Evolutionary conservation across 2,113 vertebrate genomes (phyloP).

Genomic region (Trematocara variabile): DNA sequence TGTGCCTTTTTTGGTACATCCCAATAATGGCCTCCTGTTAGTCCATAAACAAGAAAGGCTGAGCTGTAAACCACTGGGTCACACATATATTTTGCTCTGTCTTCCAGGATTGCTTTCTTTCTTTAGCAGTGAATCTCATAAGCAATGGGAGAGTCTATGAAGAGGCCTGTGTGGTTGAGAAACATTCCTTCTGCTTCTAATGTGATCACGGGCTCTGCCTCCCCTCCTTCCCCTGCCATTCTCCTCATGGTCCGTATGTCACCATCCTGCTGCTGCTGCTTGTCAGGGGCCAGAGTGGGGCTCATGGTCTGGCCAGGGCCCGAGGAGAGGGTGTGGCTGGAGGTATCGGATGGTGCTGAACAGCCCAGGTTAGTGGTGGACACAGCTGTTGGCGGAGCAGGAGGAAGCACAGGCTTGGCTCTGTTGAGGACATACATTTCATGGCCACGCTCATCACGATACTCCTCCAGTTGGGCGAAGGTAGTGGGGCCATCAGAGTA

Average conservation of each 20-base stretch:
- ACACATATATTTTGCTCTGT: background rate
- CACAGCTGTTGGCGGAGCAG: constrained; percentile 40
- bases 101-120: background rate
- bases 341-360: constrained; percentile 53
- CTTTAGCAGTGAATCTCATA: constrained; percentile 87
- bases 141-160: constrained; percentile 81
- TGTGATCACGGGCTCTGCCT: constrained; percentile 62
- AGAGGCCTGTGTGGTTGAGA: constrained; percentile 74
- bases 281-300: constrained; percentile 39
- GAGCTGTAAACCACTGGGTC: background rate
- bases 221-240: constrained; percentile 70
- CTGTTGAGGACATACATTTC: constrained; percentile 91
- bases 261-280: constrained; percentile 41
- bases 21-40: background rate
- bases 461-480: constrained; percentile 88
- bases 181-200: constrained; percentile 75
- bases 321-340: constrained; percentile 39
- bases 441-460: constrained; percentile 82
- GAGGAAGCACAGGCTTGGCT: constrained; percentile 77
- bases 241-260: constrained; percentile 64
- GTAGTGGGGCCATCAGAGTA: constrained; percentile 88
- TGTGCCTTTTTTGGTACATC: background rate
- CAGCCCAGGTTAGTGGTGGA: constrained; percentile 48
- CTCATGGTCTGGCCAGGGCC: constrained; percentile 26
- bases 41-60: background rate